phyloP scores from a whole-genome alignment of 2,888 invertebrate genomes.

The Agrilus mali region DNA sequence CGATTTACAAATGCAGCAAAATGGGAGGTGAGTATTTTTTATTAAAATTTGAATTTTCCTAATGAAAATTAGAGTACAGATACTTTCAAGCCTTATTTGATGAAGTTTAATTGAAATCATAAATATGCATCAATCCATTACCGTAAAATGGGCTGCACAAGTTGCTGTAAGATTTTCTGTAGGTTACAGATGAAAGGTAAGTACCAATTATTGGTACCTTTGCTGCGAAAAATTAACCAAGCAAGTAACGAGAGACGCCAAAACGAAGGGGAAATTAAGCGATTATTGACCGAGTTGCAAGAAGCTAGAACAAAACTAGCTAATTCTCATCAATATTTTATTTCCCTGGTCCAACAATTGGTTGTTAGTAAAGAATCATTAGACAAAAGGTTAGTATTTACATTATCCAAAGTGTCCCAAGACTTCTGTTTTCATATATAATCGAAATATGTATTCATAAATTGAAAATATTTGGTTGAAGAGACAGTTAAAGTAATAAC shows the following conservation, averaged over 20 bases:
- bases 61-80: too few species aligned
- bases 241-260: slow-evolving; percentile 25
- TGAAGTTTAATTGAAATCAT: too few species aligned
- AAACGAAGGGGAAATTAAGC: slow-evolving; percentile 26
- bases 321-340: slow-evolving; percentile 23
- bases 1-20: slow-evolving; percentile 23
- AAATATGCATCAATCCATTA: too few species aligned
- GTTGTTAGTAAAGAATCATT: slow-evolving; percentile 23
- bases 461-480: too few species aligned
- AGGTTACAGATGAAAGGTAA: slow-evolving; percentile 34
- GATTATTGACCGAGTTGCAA: slow-evolving; percentile 23
- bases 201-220: slow-evolving; percentile 29
- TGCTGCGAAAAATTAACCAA: slow-evolving; percentile 28
- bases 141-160: slow-evolving; percentile 4
- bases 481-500: too few species aligned
- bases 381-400: slow-evolving; percentile 26
- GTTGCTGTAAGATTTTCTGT: slow-evolving; percentile 10
- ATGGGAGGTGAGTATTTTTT: slow-evolving; percentile 26
- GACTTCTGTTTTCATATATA: too few species aligned
- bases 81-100: too few species aligned
- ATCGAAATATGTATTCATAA: too few species aligned
- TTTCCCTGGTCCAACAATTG: slow-evolving; percentile 23
- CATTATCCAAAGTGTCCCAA: neutral
- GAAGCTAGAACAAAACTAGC: slow-evolving; percentile 23
- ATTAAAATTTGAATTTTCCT: neutral